Base-by-base conservation (phyloP, 2,888 invertebrate species). In the Leptinotarsa tumamoca region DNA sequence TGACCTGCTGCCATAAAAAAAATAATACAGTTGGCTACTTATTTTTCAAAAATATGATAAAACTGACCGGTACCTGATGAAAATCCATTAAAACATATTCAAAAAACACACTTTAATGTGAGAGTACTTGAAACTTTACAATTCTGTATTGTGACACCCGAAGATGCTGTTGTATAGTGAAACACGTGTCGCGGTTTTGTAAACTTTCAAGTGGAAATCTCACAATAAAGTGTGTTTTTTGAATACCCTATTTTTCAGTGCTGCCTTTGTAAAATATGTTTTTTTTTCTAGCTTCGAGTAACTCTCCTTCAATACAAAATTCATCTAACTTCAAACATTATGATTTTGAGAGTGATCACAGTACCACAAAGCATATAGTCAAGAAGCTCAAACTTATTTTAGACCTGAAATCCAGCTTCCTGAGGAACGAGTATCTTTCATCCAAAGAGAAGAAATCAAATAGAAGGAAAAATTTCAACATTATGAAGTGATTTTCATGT, bases 331-430 rank as follows among this genome's bases (percentile, higher is more conserved):
- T 95, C 88, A 96, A 96, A 86, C 93, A 94, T 85, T 95, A 96
- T 83, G 96, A 96, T 85, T 97, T 98, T 86, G 97, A 97, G 89
- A 92, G 95, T 4, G 95, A 96, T 79, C 91, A 92, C 67, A 90
- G 90, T 4, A 92, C 91, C 1, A 96, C 95, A 0, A 92, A 93
- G 80, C 95, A 96, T 87, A 96, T 98, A 68, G 94, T 96, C 0
- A 93, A 94, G 80, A 97, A 97, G 90, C 92, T 98, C 15, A 95
- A 95, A 88, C 93, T 95, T 76, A 97, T 97, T 79, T 88, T 98
- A 77, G 95, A 96, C 85, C 90, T 97, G 82, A 91, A 94, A 80
- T 94, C 94, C 71, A 96, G 95, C 86, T 91, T 92, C 4, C 94
- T 94, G 78, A 90, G 96, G 67, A 93, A 95, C 81, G 96, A 96